These are phyloP conservation scores for Cosmia trapezina DNA, from an alignment of 2,888 invertebrate species.

Conservation along the genomic window DNA sequence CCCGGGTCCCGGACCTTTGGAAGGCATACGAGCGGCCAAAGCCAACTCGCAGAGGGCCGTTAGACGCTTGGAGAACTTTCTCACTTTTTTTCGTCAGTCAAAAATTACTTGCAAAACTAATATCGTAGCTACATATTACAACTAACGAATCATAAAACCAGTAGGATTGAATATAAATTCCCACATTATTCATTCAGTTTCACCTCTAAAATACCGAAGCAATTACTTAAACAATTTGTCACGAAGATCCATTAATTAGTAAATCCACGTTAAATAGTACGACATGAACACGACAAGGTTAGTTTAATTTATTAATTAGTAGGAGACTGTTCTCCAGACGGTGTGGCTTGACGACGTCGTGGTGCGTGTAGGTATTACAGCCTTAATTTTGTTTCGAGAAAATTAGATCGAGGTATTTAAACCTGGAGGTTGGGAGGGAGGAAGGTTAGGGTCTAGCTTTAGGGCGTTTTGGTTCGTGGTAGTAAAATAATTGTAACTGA, in stretches of 20 bases:
- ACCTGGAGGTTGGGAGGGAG: slow-evolving; percentile 25
- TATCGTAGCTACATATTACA: no score
- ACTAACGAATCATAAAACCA: not conserved
- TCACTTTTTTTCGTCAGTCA: no score
- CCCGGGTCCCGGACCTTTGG: no score
- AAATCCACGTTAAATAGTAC: not conserved
- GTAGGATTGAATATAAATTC: not conserved
- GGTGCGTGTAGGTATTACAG: slow-evolving; percentile 5
- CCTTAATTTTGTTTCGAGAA: slow-evolving; percentile 54
- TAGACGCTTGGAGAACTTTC: no score
- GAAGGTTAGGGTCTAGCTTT: slow-evolving; percentile 49
- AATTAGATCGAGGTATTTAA: slow-evolving; percentile 43
- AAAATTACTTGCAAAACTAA: no score
- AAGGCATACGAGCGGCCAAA: no score
- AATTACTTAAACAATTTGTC: slow-evolving; percentile 26
- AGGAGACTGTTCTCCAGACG: slow-evolving; percentile 39
- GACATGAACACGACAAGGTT: slow-evolving; percentile 30
- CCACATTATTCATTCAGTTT: not conserved
- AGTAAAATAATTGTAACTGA: not conserved
- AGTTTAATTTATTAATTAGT: slow-evolving; percentile 60
- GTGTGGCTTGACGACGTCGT: slow-evolving; percentile 31
- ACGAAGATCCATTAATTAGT: slow-evolving; percentile 12
- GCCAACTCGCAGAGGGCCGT: no score
- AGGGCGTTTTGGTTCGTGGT: slow-evolving; percentile 1
- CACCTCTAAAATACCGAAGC: not conserved